Percentiles rank a stretch among this genome's conserved stretches.
Conservation (phyloP, 2,113 vertebrate species). For the Planiliza haematocheilus region DNA sequence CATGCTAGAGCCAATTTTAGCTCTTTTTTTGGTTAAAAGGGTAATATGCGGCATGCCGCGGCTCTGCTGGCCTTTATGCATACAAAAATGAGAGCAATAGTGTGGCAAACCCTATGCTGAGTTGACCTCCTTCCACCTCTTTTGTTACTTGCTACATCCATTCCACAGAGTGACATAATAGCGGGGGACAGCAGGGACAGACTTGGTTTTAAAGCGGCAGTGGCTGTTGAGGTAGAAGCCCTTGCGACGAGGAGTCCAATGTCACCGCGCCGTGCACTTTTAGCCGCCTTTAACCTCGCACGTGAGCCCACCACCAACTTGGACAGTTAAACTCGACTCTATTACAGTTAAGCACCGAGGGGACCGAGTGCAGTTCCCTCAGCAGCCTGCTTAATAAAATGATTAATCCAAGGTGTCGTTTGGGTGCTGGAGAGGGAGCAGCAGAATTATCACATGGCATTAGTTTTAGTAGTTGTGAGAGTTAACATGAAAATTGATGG, state of each 20-base stretch:
- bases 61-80: conserved; percentile 28
- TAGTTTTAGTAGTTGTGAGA: neutral
- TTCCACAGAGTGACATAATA: conserved; percentile 69
- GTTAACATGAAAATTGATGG: neutral
- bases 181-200: conserved; percentile 60
- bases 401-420: conserved; percentile 65
- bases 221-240: conserved; percentile 39
- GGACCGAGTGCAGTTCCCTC: conserved; percentile 33
- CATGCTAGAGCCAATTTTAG: neutral
- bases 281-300: conserved; percentile 43
- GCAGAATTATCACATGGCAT: conserved; percentile 10
- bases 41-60: neutral
- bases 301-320: conserved; percentile 47
- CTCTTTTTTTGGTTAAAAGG: conserved; percentile 7
- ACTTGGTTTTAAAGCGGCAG: conserved; percentile 67
- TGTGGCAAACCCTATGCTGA: conserved; percentile 62
- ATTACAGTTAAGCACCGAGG: conserved; percentile 60
- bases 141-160: conserved; percentile 65
- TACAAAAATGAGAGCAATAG: conserved; percentile 38
- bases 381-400: conserved; percentile 57
- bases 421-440: conserved; percentile 41
- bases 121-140: conserved; percentile 71
- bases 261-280: conserved; percentile 24
- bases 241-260: conserved; percentile 3
- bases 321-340: conserved; percentile 64